phyloP scores from a whole-genome alignment of 2,797 vertebrate species.

The Pelobates cultripes region DNA sequence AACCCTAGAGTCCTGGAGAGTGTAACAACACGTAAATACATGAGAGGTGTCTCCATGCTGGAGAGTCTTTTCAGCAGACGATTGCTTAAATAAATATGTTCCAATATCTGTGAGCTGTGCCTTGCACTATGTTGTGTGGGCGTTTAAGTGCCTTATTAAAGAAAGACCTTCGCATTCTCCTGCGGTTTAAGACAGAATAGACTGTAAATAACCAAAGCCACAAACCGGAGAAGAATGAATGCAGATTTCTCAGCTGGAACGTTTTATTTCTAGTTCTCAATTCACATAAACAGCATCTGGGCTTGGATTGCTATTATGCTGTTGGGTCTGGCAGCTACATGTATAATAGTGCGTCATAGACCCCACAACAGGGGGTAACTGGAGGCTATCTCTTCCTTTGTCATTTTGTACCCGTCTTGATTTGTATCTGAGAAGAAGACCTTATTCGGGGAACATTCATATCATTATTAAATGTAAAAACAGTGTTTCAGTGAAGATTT shows the following conservation, averaged over 20 bases:
- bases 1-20: constrained; percentile 1
- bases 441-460: too few species aligned
- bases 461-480: too few species aligned
- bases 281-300: constrained; percentile 22
- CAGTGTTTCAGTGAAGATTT: too few species aligned
- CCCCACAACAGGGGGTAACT: not conserved
- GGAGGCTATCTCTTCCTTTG: not conserved
- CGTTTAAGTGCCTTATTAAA: not conserved
- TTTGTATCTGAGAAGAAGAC: too few species aligned
- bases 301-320: not conserved
- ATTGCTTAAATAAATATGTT: not conserved
- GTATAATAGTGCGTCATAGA: not conserved
- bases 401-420: too few species aligned
- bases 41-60: not conserved
- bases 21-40: not conserved
- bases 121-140: not conserved
- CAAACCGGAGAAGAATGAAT: constrained; percentile 21
- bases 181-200: not conserved
- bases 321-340: constrained; percentile 9
- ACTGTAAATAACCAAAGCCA: constrained; percentile 15
- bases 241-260: constrained; percentile 23
- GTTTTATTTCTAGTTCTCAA: constrained; percentile 9
- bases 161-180: not conserved
- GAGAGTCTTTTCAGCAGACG: not conserved
- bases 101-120: not conserved